Evolutionary conservation across 2,797 vertebrate species (phyloP).

Genomic region (Pangasius krempfi): DNA sequence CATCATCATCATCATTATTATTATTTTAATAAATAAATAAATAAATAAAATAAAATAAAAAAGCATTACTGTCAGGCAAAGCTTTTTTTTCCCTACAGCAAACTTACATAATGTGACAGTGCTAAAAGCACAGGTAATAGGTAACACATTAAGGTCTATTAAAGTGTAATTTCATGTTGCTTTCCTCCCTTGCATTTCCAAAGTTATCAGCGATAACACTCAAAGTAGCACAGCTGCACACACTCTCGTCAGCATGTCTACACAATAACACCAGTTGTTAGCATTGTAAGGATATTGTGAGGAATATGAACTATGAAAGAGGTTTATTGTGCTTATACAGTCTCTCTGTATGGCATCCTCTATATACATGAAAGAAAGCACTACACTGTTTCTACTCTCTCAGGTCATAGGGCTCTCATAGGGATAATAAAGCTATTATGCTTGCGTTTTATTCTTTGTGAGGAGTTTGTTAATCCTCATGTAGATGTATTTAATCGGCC

Average conservation of each 20-base stretch:
- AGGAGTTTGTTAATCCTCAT: conserved; percentile 39
- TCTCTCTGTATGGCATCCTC: neutral
- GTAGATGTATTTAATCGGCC: conserved; percentile 48
- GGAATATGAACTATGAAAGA: conserved; percentile 7
- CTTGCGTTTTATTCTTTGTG: conserved; percentile 15
- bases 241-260: neutral
- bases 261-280: conserved; percentile 16
- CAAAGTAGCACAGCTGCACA: conserved; percentile 28
- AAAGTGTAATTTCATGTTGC: conserved; percentile 49
- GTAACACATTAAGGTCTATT: conserved; percentile 50
- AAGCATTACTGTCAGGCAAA: too few species aligned
- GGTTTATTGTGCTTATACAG: neutral
- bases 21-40: too few species aligned
- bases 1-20: too few species aligned
- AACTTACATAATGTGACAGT: conserved; percentile 17
- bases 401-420: neutral
- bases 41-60: too few species aligned
- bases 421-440: conserved; percentile 27
- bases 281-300: neutral
- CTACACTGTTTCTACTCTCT: conserved; percentile 9
- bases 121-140: conserved; percentile 35
- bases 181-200: conserved; percentile 34
- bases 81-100: neutral
- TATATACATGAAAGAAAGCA: neutral
- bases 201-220: conserved; percentile 34